phyloP scores from a whole-genome alignment of 2,888 invertebrate species.

The Bruchidius siliquastri region DNA sequence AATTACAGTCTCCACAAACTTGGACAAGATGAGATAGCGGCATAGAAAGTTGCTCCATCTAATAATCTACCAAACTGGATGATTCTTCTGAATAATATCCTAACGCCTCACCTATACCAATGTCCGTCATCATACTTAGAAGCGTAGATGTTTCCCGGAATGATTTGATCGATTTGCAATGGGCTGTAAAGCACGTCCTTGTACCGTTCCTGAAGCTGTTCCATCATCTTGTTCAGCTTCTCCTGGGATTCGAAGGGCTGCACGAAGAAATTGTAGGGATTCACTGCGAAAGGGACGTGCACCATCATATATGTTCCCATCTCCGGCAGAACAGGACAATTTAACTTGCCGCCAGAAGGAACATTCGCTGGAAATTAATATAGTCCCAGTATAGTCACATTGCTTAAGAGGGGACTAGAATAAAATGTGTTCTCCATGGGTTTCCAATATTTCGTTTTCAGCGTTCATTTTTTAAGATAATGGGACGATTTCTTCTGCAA shows the following conservation, averaged over 20 bases:
- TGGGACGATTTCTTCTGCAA: too few relatives aligned
- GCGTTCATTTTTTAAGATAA: too few relatives aligned
- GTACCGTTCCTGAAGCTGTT: constrained; percentile 60
- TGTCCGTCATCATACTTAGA: constrained; percentile 61
- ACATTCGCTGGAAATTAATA: constrained; percentile 26
- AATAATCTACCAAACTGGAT: too few relatives aligned
- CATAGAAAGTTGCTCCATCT: too few relatives aligned
- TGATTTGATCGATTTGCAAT: constrained; percentile 37
- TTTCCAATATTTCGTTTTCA: too few relatives aligned
- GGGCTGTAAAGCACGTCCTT: constrained; percentile 51
- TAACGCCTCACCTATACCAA: constrained; percentile 65
- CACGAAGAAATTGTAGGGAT: constrained; percentile 69
- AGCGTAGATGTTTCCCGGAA: constrained; percentile 63
- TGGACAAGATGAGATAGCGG: too few relatives aligned
- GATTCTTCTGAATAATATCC: background rate
- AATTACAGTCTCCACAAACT: too few relatives aligned
- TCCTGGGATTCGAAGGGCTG: constrained; percentile 49
- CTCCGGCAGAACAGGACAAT: constrained; percentile 46
- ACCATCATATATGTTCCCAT: constrained; percentile 63
- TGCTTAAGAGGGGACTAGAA: too few relatives aligned
- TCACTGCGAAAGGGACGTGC: constrained; percentile 68
- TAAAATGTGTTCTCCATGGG: too few relatives aligned
- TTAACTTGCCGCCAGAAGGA: constrained; percentile 42
- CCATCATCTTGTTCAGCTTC: constrained; percentile 60
- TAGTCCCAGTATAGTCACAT: too few relatives aligned